phyloP scores from a whole-genome alignment of 2,113 vertebrate species.

The Phalacrocorax carbo region DNA sequence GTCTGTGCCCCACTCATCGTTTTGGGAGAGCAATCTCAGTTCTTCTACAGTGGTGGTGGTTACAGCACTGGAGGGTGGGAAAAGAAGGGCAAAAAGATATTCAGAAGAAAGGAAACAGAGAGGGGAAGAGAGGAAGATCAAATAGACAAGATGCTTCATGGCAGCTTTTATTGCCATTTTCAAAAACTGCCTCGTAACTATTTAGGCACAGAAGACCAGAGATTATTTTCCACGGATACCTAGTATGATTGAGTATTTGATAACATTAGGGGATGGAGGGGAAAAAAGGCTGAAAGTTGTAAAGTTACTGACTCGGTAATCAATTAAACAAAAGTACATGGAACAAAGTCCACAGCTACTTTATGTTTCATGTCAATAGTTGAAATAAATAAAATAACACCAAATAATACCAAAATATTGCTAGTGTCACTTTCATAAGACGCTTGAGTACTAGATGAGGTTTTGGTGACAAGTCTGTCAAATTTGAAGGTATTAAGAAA shows the following conservation, averaged over 20 bases:
- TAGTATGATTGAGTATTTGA: not conserved
- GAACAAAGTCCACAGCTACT: not conserved
- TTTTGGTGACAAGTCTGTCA: not conserved
- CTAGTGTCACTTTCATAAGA: not conserved
- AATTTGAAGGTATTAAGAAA: not conserved
- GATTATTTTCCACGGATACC: not conserved
- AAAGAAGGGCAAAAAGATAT: not conserved
- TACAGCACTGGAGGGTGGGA: not conserved
- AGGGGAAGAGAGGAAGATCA: not conserved
- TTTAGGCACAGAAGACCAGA: not conserved
- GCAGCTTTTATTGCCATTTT: not conserved
- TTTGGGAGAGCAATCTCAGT: fast-evolving
- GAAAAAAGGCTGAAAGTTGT: not conserved
- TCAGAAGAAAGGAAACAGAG: not conserved
- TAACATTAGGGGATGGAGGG: not conserved
- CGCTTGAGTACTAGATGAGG: not conserved
- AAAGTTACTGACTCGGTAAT: not conserved
- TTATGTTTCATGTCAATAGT: not conserved
- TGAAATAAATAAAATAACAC: not conserved
- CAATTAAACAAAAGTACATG: not conserved
- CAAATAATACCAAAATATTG: not conserved
- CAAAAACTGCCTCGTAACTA: not conserved
- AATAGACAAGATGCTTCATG: not conserved
- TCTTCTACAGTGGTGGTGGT: not conserved
- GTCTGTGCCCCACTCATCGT: not conserved